A percentile compares a stretch with the other conserved stretches of the same genome.
Conservation (phyloP, 2,113 vertebrate genomes). For the Gasterosteus aculeatus region DNA sequence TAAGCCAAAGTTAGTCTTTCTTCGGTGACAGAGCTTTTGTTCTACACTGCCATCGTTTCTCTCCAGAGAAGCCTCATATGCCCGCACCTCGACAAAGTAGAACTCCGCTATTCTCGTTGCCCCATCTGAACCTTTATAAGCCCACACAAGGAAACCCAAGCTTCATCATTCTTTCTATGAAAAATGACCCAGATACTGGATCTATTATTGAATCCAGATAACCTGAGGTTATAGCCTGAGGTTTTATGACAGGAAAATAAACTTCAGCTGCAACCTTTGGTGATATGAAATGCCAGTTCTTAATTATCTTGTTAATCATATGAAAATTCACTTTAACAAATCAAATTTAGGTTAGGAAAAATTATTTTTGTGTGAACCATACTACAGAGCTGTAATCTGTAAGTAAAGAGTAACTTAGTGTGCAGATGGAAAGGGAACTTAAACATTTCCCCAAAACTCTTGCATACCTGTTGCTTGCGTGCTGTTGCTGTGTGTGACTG, state of each 20-base stretch:
- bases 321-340: background rate
- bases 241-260: background rate
- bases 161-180: background rate
- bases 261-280: background rate
- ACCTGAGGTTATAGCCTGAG: too few relatives aligned
- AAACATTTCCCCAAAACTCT: too few relatives aligned
- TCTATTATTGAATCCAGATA: background rate
- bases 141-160: background rate
- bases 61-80: constrained; percentile 2
- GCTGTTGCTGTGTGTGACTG: background rate
- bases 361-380: background rate
- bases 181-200: background rate
- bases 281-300: background rate
- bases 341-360: background rate
- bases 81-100: constrained; percentile 9
- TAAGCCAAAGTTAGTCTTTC: constrained; percentile 29
- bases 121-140: background rate
- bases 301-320: background rate
- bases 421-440: background rate
- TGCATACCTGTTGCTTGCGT: background rate
- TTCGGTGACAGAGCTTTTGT: constrained; percentile 49
- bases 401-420: too few relatives aligned
- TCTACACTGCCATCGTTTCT: constrained; percentile 32
- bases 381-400: too few relatives aligned
- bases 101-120: constrained; percentile 15